A percentile compares a stretch with the other conserved stretches of the same genome.
Conservation (phyloP, 2,888 invertebrate genomes). For the Entomobrya proxima region DNA sequence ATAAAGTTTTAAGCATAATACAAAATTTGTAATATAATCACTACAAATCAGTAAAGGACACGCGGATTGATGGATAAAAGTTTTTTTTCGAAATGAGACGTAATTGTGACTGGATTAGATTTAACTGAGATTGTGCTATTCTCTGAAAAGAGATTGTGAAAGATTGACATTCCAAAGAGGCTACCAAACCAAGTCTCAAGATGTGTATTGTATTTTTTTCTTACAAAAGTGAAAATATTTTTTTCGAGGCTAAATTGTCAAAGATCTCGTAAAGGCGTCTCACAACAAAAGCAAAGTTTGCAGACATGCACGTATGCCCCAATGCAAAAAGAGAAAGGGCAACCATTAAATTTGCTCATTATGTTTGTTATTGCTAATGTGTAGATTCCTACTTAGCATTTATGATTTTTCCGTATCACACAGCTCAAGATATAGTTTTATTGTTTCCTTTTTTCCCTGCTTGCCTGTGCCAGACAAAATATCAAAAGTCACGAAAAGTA, state of each 20-base stretch:
- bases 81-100: neutral
- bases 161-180: no score
- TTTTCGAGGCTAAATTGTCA: no score
- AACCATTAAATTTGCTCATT: constrained; percentile 16
- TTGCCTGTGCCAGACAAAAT: constrained; percentile 30
- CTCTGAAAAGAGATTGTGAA: no score
- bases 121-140: no score
- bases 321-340: neutral
- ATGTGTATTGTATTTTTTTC: no score
- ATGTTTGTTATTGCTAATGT: constrained; percentile 1
- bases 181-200: no score
- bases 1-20: neutral
- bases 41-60: neutral
- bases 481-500: constrained; percentile 27
- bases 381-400: constrained; percentile 19
- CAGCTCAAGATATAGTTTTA: constrained; percentile 28
- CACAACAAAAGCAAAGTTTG: no score
- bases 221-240: no score
- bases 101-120: neutral
- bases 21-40: neutral
- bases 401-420: neutral
- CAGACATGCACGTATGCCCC: no score
- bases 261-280: no score
- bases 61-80: constrained; percentile 5
- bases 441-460: constrained; percentile 37